phyloP scores from a whole-genome alignment of 1,140 invertebrate species.

The Drosophila obscura region DNA sequence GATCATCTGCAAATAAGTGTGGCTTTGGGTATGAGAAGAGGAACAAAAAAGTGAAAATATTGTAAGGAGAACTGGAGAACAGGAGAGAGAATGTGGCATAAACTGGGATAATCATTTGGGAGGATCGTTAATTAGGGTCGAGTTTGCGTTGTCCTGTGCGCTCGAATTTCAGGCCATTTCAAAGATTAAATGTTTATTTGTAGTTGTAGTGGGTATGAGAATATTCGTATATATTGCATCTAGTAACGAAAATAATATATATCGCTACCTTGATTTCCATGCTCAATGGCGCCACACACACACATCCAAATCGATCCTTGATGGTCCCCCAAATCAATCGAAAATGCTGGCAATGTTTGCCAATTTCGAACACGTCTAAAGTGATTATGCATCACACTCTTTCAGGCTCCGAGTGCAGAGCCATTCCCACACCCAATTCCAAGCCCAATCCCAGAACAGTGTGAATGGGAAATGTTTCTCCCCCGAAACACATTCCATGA shows the following conservation, averaged over 20 bases:
- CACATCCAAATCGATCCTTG: not conserved
- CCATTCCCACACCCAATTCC: constrained; percentile 34
- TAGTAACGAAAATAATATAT: no score
- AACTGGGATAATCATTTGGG: constrained; percentile 30
- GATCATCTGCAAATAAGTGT: constrained; percentile 52
- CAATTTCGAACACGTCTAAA: constrained; percentile 52
- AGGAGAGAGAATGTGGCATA: constrained; percentile 17
- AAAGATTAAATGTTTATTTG: no score
- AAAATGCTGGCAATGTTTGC: constrained; percentile 16
- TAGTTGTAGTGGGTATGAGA: no score
- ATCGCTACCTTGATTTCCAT: no score
- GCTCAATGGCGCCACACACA: constrained; percentile 31
- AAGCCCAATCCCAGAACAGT: constrained; percentile 31
- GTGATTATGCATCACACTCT: constrained; percentile 50
- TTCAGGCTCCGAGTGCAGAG: constrained; percentile 4
- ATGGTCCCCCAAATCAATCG: not conserved
- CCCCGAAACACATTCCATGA: constrained; percentile 57
- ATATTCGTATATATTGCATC: no score
- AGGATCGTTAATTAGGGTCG: constrained; percentile 1
- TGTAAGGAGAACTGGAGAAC: not conserved
- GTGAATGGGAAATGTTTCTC: constrained; percentile 54
- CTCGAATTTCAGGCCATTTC: not conserved
- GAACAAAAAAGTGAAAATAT: not conserved
- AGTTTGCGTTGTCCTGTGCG: not conserved
- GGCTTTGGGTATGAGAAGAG: constrained; percentile 1